Evolutionary conservation across 2,888 invertebrate genomes (phyloP).

Genomic region (Timema cristinae): DNA sequence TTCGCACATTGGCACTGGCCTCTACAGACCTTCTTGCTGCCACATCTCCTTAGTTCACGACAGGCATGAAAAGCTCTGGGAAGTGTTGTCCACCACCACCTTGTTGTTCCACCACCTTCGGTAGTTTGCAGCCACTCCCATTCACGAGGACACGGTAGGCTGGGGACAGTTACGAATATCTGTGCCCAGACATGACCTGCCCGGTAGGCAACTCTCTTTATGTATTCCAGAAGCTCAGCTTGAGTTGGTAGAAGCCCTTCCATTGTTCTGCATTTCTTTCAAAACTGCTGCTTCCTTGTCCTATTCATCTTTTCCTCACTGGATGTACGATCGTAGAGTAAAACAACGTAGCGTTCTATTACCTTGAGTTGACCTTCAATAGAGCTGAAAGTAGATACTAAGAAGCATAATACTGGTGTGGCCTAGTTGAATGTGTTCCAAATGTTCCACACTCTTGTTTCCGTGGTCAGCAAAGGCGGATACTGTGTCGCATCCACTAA

Average conservation of each 20-base stretch:
- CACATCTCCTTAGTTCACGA: not conserved
- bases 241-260: constrained; percentile 3
- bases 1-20: not conserved
- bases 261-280: not conserved
- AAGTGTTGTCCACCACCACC: not conserved
- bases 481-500: constrained; percentile 2
- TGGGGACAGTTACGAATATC: not conserved
- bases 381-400: not conserved
- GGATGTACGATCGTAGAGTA: constrained; percentile 6
- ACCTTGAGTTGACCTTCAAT: not conserved
- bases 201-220: not conserved
- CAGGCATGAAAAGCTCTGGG: not conserved
- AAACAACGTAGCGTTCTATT: not conserved
- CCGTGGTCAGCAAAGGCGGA: not conserved
- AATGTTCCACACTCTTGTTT: not conserved
- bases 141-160: not conserved
- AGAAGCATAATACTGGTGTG: not conserved
- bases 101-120: not conserved
- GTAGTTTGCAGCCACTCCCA: not conserved
- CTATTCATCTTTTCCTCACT: not conserved
- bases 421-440: constrained; percentile 3
- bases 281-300: not conserved
- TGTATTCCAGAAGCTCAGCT: not conserved
- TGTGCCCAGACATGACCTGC: constrained; percentile 5
- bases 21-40: not conserved